Percentiles rank a stretch among this genome's conserved stretches.
Evolutionary conservation across 2,888 invertebrate genomes (phyloP).

Genomic region (Eupithecia dodoneata): DNA sequence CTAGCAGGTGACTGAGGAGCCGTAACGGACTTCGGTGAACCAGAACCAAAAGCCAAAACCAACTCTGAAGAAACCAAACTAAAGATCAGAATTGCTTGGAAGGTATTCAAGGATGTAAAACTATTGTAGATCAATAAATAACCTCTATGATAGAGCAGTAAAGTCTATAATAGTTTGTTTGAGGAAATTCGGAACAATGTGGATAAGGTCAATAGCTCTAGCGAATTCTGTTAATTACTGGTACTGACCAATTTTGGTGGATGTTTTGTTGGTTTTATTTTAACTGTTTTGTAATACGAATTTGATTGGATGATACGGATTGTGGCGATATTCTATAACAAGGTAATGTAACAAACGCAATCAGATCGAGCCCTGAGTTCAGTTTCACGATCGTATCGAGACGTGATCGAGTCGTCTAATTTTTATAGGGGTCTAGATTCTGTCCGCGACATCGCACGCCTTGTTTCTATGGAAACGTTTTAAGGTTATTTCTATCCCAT

Average conservation of each 20-base stretch:
- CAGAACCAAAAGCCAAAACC: slow-evolving; percentile 50
- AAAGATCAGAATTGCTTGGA: slow-evolving; percentile 47
- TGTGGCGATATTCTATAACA: not conserved
- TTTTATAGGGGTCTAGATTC: too few relatives aligned
- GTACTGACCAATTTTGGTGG: slow-evolving; percentile 60
- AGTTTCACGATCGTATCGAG: too few relatives aligned
- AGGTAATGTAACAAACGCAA: too few relatives aligned
- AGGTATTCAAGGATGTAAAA: slow-evolving; percentile 59
- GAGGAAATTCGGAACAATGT: slow-evolving; percentile 45
- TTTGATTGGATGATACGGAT: slow-evolving; percentile 15
- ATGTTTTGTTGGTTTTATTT: slow-evolving; percentile 41
- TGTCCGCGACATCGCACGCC: too few relatives aligned
- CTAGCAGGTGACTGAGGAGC: slow-evolving; percentile 74
- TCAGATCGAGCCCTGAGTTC: too few relatives aligned
- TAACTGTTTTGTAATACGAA: slow-evolving; percentile 33
- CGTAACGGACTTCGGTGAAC: slow-evolving; percentile 74
- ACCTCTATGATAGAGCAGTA: slow-evolving; percentile 62
- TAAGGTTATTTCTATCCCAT: too few relatives aligned
- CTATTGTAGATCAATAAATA: slow-evolving; percentile 61
- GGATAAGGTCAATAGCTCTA: slow-evolving; percentile 78
- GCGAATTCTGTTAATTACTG: slow-evolving; percentile 78
- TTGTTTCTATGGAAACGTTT: too few relatives aligned
- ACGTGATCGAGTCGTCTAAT: too few relatives aligned
- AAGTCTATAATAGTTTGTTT: slow-evolving; percentile 55
- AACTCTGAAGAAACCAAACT: slow-evolving; percentile 14